Base-by-base conservation (phyloP, 2,888 invertebrate genomes). In the Oscheius myriophilus region DNA sequence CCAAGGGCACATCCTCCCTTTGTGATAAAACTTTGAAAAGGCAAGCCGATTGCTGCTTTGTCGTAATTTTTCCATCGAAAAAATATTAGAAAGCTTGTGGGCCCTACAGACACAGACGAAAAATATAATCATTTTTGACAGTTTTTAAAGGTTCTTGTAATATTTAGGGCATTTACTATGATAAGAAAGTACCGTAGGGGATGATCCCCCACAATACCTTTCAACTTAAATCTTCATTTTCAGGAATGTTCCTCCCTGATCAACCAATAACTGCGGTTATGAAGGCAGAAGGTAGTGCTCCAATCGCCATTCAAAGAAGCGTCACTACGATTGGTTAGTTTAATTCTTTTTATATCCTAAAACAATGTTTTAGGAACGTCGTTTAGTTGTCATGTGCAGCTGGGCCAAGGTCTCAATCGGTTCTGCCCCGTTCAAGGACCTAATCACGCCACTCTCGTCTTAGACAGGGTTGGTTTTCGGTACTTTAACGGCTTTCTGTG, bases 401-500 rank as follows among this genome's bases (percentile, higher is more conserved):
- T 33, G 33, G 33, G 33, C 9, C 4, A 33, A 9, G 33, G 9
- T 33, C 33, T 33, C 3, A 33, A 33, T 46, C 26, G 23, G 9
- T 21, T 67, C 16, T 72, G 72, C 55, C 33, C 52, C n/a, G 45
- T 51, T 7, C 54, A 66, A 3, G n/a, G n/a, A 12, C 21, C n/a
- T 0, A 39, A 45, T 26, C 72, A 68, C 18, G 70, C 67, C 1
- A 55, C 66, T 16, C 67, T 72, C n/a, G 46, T 67, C 18, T 72
- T 66, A 26, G 70, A 72, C 41, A 72, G 67, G 67, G 72, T 72
- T 2, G 4, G 46, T 53, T 33, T 33, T 33, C 33, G 33, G 33
- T 33, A 33, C 33, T 33, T 3, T 33, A 33, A 33, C 33, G 33
- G 33, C n/a, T n/a, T n/a, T n/a, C n/a, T n/a, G n/a, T n/a, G n/a